Base-by-base conservation (phyloP, 2,888 invertebrate genomes). In the Latrodectus elegans region DNA sequence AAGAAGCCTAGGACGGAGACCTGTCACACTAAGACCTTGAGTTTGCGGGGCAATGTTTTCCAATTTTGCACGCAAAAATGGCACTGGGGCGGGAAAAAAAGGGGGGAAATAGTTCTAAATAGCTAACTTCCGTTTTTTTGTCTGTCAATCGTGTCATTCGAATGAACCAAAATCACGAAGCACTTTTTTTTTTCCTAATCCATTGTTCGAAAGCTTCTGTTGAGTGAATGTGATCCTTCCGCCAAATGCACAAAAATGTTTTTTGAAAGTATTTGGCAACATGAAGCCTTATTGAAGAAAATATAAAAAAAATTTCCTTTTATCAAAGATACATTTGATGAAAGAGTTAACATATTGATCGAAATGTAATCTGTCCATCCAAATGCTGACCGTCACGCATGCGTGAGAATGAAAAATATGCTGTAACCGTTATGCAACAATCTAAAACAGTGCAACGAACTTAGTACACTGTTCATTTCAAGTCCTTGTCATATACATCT, bases 61-160 rank as follows among this genome's bases (percentile, higher is more conserved):
- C 55, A 12, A 60, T 71, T 38, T 22, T 17, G 75, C 76, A 83
- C 76, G 76, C 76, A 52, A 83, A 76, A 83, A 83, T 83, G 60
- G 76, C 74, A 74, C 38, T n/a, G 17, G 53, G 14, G 73, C n/a
- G 15, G 38, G 60, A 60, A 60, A 60, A n/a, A 15, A 60, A 15
- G 10, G 60, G 10, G 11, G 11, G n/a, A n/a, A 15, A 12, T 12
- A 38, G 81, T 53, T 51, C 60, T 71, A 71, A 81, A 65, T 73
- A 26, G 72, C 68, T 68, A 73, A 82, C 82, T 75, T 82, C 82
- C 82, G 82, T 82, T 82, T 75, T 68, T 81, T 70, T 53, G 73
- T 14, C 22, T 68, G 82, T 17, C 49, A 64, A 67, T 68, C 75
- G 82, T 75, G 75, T 53, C 26, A 22, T 82, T 60, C 51, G 65